These are phyloP conservation scores for Hermetia illucens DNA, from an alignment of 1,140 invertebrate species.

Conservation along the genomic window DNA sequence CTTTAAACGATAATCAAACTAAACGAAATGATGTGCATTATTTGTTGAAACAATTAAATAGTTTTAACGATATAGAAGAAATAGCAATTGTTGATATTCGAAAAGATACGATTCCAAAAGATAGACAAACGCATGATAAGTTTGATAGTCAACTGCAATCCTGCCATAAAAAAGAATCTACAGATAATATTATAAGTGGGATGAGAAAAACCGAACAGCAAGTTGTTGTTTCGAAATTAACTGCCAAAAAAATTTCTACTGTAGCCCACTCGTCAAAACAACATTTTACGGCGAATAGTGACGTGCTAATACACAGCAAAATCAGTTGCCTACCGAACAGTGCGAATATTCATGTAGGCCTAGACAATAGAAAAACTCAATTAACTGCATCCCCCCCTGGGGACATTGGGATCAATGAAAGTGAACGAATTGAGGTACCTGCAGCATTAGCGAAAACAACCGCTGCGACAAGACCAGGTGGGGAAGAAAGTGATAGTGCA, in stretches of 20 bases:
- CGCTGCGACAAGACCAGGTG: not conserved
- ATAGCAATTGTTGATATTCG: conserved; percentile 32
- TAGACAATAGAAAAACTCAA: conserved; percentile 2
- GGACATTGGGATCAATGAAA: not conserved
- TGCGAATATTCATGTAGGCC: too few species aligned
- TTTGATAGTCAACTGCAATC: conserved; percentile 13
- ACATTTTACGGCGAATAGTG: too few species aligned
- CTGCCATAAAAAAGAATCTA: not conserved
- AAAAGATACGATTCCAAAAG: not conserved
- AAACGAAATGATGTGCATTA: conserved; percentile 33
- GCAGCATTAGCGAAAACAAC: not conserved
- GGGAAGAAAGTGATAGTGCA: not conserved
- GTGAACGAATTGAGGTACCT: not conserved
- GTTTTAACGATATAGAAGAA: conserved; percentile 33
- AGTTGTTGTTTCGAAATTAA: not conserved
- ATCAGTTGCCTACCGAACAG: too few species aligned
- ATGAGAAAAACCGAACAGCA: not conserved
- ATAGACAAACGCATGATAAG: conserved; percentile 1
- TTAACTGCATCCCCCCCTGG: not conserved
- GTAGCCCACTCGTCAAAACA: too few species aligned
- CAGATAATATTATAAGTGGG: not conserved
- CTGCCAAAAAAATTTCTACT: conserved; percentile 5
- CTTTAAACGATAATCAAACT: conserved; percentile 22
- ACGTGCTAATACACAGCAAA: too few species aligned
- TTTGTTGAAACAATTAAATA: conserved; percentile 34